phyloP scores from a whole-genome alignment of 2,113 vertebrate genomes.

The Pseudorhombus dupliciocellatus region DNA sequence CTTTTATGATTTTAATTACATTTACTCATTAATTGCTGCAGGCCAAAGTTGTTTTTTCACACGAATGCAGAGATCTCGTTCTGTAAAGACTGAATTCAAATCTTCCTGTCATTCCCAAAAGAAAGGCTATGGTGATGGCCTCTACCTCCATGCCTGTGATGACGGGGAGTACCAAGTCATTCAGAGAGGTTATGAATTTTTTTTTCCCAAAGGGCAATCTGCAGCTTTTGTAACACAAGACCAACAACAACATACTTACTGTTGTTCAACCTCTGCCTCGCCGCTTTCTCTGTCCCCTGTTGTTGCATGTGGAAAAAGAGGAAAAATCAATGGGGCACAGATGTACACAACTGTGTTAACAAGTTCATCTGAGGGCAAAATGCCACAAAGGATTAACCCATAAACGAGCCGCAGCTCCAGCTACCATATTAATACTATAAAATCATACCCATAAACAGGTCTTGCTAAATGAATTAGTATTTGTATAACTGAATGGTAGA shows the following conservation, averaged over 20 bases:
- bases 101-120: background rate
- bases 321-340: conserved; percentile 64
- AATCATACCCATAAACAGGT: background rate
- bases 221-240: conserved; percentile 53
- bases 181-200: background rate
- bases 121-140: background rate
- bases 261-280: conserved; percentile 43
- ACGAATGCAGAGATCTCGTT: conserved; percentile 29
- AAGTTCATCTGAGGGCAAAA: conserved; percentile 59
- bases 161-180: conserved; percentile 14
- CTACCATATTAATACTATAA: no score
- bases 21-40: conserved; percentile 7
- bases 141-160: background rate
- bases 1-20: no score
- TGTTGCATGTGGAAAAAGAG: conserved; percentile 34
- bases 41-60: conserved; percentile 36
- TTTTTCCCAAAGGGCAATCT: conserved; percentile 10
- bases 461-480: background rate
- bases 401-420: conserved; percentile 13
- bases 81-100: conserved; percentile 9
- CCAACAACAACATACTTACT: conserved; percentile 36
- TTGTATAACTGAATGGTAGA: background rate
- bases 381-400: conserved; percentile 50
- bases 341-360: conserved; percentile 65
- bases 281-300: conserved; percentile 53